Conservation (phyloP, 2,888 invertebrate species). For the Limnephilus lunatus region DNA sequence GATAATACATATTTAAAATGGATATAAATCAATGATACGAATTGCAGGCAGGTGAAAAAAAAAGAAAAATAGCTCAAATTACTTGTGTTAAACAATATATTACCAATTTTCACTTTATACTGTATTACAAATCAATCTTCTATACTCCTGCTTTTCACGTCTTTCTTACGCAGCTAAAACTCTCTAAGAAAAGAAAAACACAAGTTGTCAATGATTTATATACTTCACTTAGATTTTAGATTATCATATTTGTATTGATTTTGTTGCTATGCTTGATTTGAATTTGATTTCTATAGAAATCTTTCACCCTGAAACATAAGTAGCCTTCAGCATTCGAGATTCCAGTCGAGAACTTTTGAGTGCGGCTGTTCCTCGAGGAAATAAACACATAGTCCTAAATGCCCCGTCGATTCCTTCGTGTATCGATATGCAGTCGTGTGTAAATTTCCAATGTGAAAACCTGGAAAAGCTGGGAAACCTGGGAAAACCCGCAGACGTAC, state of each 20-base stretch:
- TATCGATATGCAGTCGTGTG: conserved; percentile 40
- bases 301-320: background rate
- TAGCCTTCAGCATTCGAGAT: background rate
- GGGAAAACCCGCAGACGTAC: conserved; percentile 19
- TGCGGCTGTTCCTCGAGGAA: background rate
- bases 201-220: background rate
- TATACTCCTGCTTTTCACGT: background rate
- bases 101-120: too few species aligned
- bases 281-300: background rate
- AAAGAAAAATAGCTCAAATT: too few species aligned
- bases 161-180: background rate
- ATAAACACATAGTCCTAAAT: conserved; percentile 12
- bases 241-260: background rate
- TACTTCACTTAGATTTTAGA: background rate
- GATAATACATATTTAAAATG: too few species aligned
- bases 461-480: background rate
- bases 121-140: too few species aligned
- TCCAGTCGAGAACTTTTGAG: background rate
- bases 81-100: too few species aligned
- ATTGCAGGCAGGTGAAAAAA: too few species aligned
- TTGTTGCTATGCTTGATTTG: background rate
- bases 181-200: background rate
- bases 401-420: conserved; percentile 12
- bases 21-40: too few species aligned
- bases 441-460: conserved; percentile 28